phyloP scores from a whole-genome alignment of 2,888 invertebrate species.

The Adela reaumurella region DNA sequence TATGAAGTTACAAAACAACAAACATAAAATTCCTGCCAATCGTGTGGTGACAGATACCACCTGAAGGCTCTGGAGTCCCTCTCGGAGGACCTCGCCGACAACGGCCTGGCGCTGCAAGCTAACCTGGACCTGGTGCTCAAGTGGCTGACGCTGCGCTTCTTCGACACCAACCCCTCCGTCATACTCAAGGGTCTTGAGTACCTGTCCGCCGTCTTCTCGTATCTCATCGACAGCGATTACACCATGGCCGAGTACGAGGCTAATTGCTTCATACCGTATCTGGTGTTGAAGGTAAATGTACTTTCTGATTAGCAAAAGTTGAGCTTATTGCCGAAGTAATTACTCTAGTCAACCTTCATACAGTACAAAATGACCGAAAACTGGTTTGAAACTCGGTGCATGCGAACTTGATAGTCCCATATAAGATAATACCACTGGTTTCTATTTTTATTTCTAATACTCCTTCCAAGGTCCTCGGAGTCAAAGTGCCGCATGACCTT shows the following conservation, averaged over 20 bases:
- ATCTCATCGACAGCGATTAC: constrained; percentile 76
- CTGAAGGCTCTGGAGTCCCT: constrained; percentile 92
- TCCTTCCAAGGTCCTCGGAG: too few relatives aligned
- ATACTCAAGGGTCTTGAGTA: constrained; percentile 94
- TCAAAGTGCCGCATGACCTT: too few relatives aligned
- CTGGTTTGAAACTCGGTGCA: too few relatives aligned
- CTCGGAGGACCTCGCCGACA: constrained; percentile 76
- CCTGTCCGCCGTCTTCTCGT: constrained; percentile 75
- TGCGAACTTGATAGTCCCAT: too few relatives aligned
- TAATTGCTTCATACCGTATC: constrained; percentile 89
- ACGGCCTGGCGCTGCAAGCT: constrained; percentile 74
- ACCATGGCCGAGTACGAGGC: constrained; percentile 89
- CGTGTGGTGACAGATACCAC: constrained; percentile 91
- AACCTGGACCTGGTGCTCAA: constrained; percentile 94
- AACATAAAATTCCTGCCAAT: too few relatives aligned
- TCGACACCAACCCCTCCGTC: constrained; percentile 98
- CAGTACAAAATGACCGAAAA: too few relatives aligned
- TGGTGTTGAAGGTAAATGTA: constrained; percentile 80
- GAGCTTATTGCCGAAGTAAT: too few relatives aligned
- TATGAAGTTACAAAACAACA: too few relatives aligned
- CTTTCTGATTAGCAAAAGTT: too few relatives aligned
- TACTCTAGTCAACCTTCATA: too few relatives aligned
- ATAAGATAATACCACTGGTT: too few relatives aligned
- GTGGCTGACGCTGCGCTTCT: constrained; percentile 95
- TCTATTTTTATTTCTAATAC: too few relatives aligned